Base-by-base conservation (phyloP, 2,113 vertebrate species). In the Psilopogon haemacephalus region DNA sequence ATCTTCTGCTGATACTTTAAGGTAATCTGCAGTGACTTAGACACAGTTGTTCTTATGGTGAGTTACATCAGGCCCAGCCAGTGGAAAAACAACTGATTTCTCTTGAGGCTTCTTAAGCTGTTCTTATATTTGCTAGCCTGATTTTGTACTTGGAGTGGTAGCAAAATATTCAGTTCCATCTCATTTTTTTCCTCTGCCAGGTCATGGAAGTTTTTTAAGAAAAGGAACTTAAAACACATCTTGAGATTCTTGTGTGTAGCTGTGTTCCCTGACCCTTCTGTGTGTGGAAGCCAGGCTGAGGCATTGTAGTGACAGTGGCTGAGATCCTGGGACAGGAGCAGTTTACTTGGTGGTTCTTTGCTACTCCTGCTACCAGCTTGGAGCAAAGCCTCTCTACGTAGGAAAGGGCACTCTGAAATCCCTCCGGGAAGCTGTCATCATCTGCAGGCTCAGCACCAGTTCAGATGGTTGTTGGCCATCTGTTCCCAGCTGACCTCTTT, bases 401-500 rank as follows among this genome's bases (percentile, higher is more conserved):
- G 54, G 48, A 81, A 15, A 64, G 26, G 56, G 50, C 63, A 4
- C n/a, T 12, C 1, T 0, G 2, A 79, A 68, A 95, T 92, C 93
- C 84, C 50, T 55, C 27, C 3, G 11, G 12, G 58, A 9, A 32
- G 78, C 70, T 42, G 67, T 48, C 4, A 17, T 87, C 85, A 50
- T 52, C 42, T 11, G 67, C 1, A 2, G 48, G 67, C 95, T 64
- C 54, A 5, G 52, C 81, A 33, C 37, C 26, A 0, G 56, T 9
- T 60, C 67, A 2, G 30, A 46, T 33, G 3, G 75, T 58, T 79
- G 38, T 24, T 83, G 44, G 78, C 92, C 92, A 90, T 95, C 94
- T 96, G 94, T 93, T 95, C 88, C 70, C 67, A 1, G 82, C 87
- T 93, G 90, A 89, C 82, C 78, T 91, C 90, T 87, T 89, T 72